Conservation (phyloP, 2,888 invertebrate genomes). For the Panopea generosa region DNA sequence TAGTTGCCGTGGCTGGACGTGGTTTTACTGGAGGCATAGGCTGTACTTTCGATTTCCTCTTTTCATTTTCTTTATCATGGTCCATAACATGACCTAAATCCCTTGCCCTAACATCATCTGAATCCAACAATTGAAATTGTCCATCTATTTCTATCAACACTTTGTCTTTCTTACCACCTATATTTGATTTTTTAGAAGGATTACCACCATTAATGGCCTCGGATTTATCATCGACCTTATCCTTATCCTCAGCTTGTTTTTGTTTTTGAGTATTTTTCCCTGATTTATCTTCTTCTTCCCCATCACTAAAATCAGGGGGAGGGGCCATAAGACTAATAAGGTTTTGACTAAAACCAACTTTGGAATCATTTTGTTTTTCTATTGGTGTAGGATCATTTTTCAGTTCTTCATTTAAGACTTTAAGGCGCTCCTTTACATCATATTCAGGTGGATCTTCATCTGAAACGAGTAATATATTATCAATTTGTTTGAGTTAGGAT, state of each 20-base stretch:
- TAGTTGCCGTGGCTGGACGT: conserved; percentile 75
- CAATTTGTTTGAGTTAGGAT: no score
- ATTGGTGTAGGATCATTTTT: conserved; percentile 79
- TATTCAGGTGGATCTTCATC: conserved; percentile 82
- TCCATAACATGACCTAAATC: conserved; percentile 62
- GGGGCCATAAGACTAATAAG: conserved; percentile 82
- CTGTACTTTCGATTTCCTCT: conserved; percentile 49
- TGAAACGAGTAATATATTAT: conserved; percentile 24
- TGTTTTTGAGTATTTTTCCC: conserved; percentile 6
- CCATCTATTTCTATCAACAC: conserved; percentile 82
- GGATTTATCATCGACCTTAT: conserved; percentile 56
- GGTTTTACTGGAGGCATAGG: conserved; percentile 74
- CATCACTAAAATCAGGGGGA: conserved; percentile 76
- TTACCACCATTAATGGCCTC: no score
- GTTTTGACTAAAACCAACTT: conserved; percentile 81
- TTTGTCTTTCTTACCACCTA: conserved; percentile 71
- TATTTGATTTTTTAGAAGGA: conserved; percentile 53
- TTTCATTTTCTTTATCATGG: conserved; percentile 57
- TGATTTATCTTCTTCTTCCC: conserved; percentile 66
- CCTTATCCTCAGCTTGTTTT: conserved; percentile 6
- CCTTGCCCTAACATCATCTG: conserved; percentile 78
- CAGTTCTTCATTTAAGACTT: conserved; percentile 81
- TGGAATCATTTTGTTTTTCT: conserved; percentile 71
- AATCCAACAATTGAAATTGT: conserved; percentile 80
- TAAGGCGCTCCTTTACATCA: conserved; percentile 81